phyloP scores from a whole-genome alignment of 2,888 invertebrate species.

The Taenaris catops region DNA sequence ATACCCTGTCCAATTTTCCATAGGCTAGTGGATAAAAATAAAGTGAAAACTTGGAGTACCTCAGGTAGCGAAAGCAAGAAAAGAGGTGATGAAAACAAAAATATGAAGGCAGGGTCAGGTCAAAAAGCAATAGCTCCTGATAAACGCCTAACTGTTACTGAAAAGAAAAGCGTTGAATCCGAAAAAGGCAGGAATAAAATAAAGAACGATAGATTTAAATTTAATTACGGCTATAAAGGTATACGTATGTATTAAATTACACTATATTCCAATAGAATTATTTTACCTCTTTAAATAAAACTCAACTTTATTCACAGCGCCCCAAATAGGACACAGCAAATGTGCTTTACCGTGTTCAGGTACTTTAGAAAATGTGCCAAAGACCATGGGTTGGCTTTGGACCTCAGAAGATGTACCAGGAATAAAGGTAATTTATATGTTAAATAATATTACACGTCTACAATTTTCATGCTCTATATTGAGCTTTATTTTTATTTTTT shows the following conservation, averaged over 20 bases:
- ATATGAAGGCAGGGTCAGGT: slow-evolving; percentile 29
- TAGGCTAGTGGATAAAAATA: slow-evolving; percentile 50
- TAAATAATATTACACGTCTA: too few relatives aligned
- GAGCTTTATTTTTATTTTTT: slow-evolving; percentile 27
- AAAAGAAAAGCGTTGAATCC: slow-evolving; percentile 45
- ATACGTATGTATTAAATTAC: slow-evolving; percentile 74
- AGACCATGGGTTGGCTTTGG: slow-evolving; percentile 74
- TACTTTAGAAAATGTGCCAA: slow-evolving; percentile 51
- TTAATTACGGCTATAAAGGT: slow-evolving; percentile 70
- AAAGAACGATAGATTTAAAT: slow-evolving; percentile 58
- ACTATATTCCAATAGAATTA: too few relatives aligned
- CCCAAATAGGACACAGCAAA: slow-evolving; percentile 62
- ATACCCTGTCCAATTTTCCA: slow-evolving; percentile 64
- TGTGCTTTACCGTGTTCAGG: slow-evolving; percentile 56
- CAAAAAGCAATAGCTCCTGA: slow-evolving; percentile 31
- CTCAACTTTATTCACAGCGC: slow-evolving; percentile 41
- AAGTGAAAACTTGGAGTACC: slow-evolving; percentile 39
- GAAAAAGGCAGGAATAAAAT: slow-evolving; percentile 48
- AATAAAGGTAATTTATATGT: slow-evolving; percentile 45
- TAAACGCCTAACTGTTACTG: slow-evolving; percentile 22
- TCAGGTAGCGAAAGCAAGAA: slow-evolving; percentile 52
- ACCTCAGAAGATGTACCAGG: slow-evolving; percentile 60
- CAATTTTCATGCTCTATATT: too few relatives aligned
- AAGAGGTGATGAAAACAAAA: slow-evolving; percentile 32
- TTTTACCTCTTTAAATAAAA: slow-evolving; percentile 1